Conservation (phyloP, 2,113 vertebrate genomes). For the Cichladusa arquata region DNA sequence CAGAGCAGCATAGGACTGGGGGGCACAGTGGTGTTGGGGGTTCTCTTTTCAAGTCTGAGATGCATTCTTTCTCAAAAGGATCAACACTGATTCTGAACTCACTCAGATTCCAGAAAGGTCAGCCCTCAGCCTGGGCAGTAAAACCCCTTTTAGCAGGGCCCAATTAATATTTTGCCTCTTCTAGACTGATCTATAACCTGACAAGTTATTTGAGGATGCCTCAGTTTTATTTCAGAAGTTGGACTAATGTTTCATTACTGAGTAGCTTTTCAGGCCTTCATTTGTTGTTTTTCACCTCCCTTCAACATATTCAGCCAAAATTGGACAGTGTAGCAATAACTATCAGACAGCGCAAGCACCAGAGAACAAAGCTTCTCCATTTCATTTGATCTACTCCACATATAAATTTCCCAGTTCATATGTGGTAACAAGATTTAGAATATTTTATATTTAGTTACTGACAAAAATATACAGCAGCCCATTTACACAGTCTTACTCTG, state of each 20-base stretch:
- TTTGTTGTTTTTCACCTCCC: background rate
- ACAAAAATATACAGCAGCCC: background rate
- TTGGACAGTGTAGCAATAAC: background rate
- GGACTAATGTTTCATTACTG: background rate
- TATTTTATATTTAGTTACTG: background rate
- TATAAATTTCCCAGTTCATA: background rate
- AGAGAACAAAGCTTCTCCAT: background rate
- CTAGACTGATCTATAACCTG: background rate
- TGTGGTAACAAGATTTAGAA: background rate
- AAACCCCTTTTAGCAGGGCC: background rate
- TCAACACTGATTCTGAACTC: background rate
- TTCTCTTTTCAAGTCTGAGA: background rate
- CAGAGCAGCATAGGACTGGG: background rate
- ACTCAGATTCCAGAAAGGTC: background rate
- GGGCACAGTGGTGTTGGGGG: background rate
- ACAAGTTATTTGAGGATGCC: background rate
- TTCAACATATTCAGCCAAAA: background rate
- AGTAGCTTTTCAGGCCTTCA: background rate
- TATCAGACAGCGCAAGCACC: background rate
- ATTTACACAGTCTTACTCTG: background rate
- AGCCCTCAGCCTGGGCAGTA: background rate
- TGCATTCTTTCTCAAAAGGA: background rate
- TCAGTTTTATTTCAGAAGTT: background rate
- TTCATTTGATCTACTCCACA: background rate
- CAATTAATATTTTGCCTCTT: background rate